phyloP scores from a whole-genome alignment of 2,113 vertebrate species.

The Emydocephalus ijimae region DNA sequence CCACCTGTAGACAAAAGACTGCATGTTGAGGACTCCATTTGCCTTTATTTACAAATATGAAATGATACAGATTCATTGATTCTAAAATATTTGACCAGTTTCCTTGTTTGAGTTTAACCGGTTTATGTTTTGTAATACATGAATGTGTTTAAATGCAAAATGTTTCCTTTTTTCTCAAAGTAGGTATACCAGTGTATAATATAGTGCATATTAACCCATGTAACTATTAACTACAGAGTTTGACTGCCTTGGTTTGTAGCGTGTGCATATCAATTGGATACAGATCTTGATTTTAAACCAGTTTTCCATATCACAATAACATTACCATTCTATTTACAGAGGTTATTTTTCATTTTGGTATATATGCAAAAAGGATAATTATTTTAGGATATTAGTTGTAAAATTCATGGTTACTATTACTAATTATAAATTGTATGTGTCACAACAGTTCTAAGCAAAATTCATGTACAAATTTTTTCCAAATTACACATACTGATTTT shows the following conservation, averaged over 20 bases:
- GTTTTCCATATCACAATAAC: slow-evolving; percentile 64
- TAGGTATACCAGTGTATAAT: slow-evolving; percentile 65
- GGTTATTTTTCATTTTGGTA: slow-evolving; percentile 73
- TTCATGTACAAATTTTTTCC: slow-evolving; percentile 73
- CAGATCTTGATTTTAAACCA: slow-evolving; percentile 50
- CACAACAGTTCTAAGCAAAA: slow-evolving; percentile 62
- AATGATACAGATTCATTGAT: slow-evolving; percentile 62
- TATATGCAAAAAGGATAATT: slow-evolving; percentile 63
- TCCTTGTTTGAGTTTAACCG: slow-evolving; percentile 72
- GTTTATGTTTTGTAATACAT: slow-evolving; percentile 75
- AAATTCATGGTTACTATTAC: slow-evolving; percentile 60
- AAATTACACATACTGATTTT: slow-evolving; percentile 66
- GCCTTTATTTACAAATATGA: slow-evolving; percentile 64
- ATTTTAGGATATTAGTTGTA: slow-evolving; percentile 65
- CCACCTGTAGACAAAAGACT: slow-evolving; percentile 81
- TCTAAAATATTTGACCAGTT: slow-evolving; percentile 71
- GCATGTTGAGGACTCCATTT: slow-evolving; percentile 64
- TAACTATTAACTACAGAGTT: slow-evolving; percentile 56
- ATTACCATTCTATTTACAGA: slow-evolving; percentile 72
- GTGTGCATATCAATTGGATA: slow-evolving; percentile 47
- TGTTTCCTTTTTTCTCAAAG: slow-evolving; percentile 63
- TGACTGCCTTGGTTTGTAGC: slow-evolving; percentile 57
- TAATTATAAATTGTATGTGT: slow-evolving; percentile 66
- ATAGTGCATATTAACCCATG: slow-evolving; percentile 61
- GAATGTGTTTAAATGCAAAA: slow-evolving; percentile 59